Base-by-base conservation (phyloP, 2,113 vertebrate species). In the Festucalex cinctus region DNA sequence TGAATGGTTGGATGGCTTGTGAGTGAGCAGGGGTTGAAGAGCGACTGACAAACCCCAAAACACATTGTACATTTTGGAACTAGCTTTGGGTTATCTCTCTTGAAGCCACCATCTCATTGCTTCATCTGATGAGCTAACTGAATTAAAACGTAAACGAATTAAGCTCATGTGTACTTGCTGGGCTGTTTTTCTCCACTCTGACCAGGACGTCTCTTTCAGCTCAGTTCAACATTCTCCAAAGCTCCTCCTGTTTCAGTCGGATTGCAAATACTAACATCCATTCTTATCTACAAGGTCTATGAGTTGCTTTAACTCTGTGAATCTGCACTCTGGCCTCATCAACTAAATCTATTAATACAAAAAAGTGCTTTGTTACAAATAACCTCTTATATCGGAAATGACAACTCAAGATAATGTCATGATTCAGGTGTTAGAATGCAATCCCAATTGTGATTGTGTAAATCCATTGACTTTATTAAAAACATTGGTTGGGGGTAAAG, bases 91-190 rank as follows among this genome's bases (percentile, higher is more conserved):
- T 76, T 56, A 51, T 69, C 66, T 66, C n/a, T 56, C 56, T 84
- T 41, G 75, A 83, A 81, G 77, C 77, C 63, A 69, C 36, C 12
- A 0, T 66, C 60, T 71, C 51, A 49, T 32, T 41, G 48, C 56
- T 66, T 80, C 74, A 76, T 82, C 63, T 73, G 61, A 32, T 54
- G 58, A 72, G 80, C 79, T 81, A 73, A 78, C 77, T 60, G 28
- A 82, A 81, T 87, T 83, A 80, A 77, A 68, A 26, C 14, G 10
- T 83, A 83, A 87, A 63, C 61, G 3, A 81, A 83, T 87, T 75
- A 86, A n/a, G 24, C 65, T 76, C 75, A 73, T 44, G 0, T 64
- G 60, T 68, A 67, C 64, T 28, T 51, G n/a, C 24, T 68, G 63
- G 51, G 9, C 44, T 51, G 37, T 72, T 53, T n/a, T 65, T 81